These are phyloP conservation scores for Sebastes fasciatus DNA, from an alignment of 2,113 vertebrate genomes.

Conservation along the genomic window DNA sequence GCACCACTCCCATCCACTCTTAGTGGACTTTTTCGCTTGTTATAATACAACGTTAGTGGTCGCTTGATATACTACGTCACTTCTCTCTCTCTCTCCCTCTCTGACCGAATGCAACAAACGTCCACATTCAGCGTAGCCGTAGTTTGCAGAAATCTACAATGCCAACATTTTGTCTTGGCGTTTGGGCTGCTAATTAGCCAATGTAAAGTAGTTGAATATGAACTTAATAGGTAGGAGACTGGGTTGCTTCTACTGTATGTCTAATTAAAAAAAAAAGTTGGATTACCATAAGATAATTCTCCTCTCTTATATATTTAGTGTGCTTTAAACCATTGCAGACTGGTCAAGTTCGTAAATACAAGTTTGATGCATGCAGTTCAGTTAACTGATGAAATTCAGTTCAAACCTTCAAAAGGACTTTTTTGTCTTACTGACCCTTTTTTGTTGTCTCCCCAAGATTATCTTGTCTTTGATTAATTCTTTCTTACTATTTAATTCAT, in stretches of 20 bases:
- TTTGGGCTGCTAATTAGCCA: no score
- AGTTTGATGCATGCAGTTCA: neutral
- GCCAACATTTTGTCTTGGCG: no score
- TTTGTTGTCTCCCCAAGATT: neutral
- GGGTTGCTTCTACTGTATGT: neutral
- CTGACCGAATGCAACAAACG: no score
- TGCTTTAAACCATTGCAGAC: neutral
- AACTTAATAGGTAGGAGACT: neutral
- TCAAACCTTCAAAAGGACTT: neutral
- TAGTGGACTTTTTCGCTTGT: no score
- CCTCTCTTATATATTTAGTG: neutral
- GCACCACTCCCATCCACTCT: no score
- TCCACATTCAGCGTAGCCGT: no score
- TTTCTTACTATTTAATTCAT: conserved; percentile 39
- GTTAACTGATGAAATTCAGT: neutral
- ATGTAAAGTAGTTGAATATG: neutral
- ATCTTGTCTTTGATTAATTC: conserved; percentile 23
- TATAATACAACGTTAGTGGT: no score
- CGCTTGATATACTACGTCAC: no score
- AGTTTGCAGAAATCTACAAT: no score
- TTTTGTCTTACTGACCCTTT: neutral
- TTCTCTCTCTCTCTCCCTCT: no score
- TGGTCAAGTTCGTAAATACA: neutral
- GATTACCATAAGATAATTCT: no score
- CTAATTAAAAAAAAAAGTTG: neutral